Evolutionary conservation across 2,797 vertebrate genomes (phyloP), one percentile per base, ranked within the genome.

Genomic region (Karalla daura): DNA sequence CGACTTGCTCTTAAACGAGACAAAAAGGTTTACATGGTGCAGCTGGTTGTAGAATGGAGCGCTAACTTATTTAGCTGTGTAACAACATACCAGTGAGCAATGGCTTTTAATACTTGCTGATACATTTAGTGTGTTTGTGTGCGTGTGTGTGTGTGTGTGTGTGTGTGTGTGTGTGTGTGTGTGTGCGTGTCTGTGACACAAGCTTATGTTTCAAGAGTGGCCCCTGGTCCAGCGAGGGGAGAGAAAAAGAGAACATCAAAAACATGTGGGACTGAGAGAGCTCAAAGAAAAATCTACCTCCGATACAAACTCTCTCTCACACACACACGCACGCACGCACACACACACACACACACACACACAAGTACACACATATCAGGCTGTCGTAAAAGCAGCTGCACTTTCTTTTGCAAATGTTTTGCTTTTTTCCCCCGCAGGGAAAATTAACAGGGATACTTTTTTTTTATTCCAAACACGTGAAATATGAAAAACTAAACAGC

Each of bases 181-280:
- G 64, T 76, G 58, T 39, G 55, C 47, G 46, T 17, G 59, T 50
- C 39, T 46, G 69, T 32, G 71, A 30, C 62, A 62, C 8, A 12
- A 56, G 70, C 56, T 80, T 74, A 71, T 64, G 78, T 81, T 83
- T 87, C 56, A 80, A 80, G 60, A 85, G 80, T 76, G 77, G 86
- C 79, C 83, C 73, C 72, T 76, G 58, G 84, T 88, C 80, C 78
- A 75, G 27, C 80, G 72, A 85, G 65, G 55, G 65, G 72, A 85
- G 70, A 79, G 78, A 78, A 80, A 83, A 67, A 77, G 70, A 80
- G 88, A 89, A 90, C 87, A 92, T 91, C 88, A 89, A 89, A 92
- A 90, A 87, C 89, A 92, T 87, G 85, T 91, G 88, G 80, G 68
- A 64, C 61, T 65, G 80, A 83, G 80, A 81, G 63, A 78, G 83